Evolutionary conservation across 2,888 invertebrate genomes (phyloP), one percentile per base, ranked within the genome.

Genomic region (Helicoverpa assulta): DNA sequence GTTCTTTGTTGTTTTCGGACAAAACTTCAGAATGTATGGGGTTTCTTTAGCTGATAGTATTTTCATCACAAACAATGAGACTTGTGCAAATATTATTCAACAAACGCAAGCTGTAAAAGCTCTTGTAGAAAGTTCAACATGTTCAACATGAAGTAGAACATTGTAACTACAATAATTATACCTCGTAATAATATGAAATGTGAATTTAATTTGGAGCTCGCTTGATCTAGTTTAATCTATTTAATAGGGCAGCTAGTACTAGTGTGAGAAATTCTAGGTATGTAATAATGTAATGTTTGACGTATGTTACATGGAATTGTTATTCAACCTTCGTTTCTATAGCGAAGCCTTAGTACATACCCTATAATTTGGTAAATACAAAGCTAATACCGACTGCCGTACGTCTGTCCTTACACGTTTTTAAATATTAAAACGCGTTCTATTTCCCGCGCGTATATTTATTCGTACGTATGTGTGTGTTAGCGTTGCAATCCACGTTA

Each of bases 371-470:
- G 14, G 60, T 82, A 70, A 72, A 73, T 75, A 80, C 56, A 76
- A 66, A 40, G 70, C 71, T 80, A 78, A 73, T 76, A 76, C 81
- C 51, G 67, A 67, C 78, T 64, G 61, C 56, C 54, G 62, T 67
- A 72, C 71, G 76, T 67, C 66, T 82, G 81, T 81, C 78, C 84
- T 80, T 84, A 83, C 83, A 84, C 83, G 87, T 88, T 91, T 91
- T 92, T 90, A 91, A 93, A 93, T 92, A 92, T 92, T 93, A 89
- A 92, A 89, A 83, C 85, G 85, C 84, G 90, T 88, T 89, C 89
- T 87, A 90, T 91, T 90, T 91, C 86, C 88, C 88, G 86, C 86
- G 86, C 80, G 83, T 82, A 84, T 88, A 83, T 88, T 86, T 88
- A 83, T 84, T 85, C 69, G 80, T 84, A 81, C 78, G 82, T 83